phyloP scores from a whole-genome alignment of 2,797 vertebrate genomes.

The Anabas testudineus region DNA sequence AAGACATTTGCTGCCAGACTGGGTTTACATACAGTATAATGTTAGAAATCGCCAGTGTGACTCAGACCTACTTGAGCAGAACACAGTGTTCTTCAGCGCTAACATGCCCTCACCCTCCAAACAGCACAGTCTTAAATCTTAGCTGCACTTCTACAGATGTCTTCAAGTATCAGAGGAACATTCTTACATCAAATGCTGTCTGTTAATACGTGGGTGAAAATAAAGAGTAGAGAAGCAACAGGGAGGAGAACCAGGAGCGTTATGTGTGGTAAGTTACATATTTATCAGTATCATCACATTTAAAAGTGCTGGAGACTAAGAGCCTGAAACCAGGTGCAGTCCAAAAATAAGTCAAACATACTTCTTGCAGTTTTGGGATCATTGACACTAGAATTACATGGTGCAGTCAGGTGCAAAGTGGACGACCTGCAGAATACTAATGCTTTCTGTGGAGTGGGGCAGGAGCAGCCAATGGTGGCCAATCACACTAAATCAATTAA shows the following conservation, averaged over 20 bases:
- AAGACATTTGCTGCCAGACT: conserved; percentile 12
- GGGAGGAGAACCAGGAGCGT: conserved; percentile 10
- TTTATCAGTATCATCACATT: too few species aligned
- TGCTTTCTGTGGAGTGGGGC: too few species aligned
- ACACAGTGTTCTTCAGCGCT: conserved; percentile 9
- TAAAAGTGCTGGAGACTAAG: too few species aligned
- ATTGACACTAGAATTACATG: too few species aligned
- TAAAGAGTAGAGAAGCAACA: not conserved
- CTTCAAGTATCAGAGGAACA: conserved; percentile 1
- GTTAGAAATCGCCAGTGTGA: conserved; percentile 23
- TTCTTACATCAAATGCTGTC: conserved; percentile 15
- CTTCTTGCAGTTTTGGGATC: too few species aligned
- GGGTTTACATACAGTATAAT: not conserved
- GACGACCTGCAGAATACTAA: too few species aligned
- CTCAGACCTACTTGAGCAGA: conserved; percentile 14
- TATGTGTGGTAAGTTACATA: not conserved
- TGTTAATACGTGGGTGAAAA: conserved; percentile 1
- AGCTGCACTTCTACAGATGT: not conserved
- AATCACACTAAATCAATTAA: too few species aligned
- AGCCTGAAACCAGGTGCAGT: too few species aligned
- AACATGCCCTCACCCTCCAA: not conserved
- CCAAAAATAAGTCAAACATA: too few species aligned
- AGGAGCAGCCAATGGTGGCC: too few species aligned
- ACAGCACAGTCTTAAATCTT: conserved; percentile 13
- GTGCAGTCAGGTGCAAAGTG: too few species aligned